A percentile compares a stretch with the other conserved stretches of the same genome.
phyloP scores from a whole-genome alignment of 2,797 vertebrate species.

The Arrhamphus sclerolepis region DNA sequence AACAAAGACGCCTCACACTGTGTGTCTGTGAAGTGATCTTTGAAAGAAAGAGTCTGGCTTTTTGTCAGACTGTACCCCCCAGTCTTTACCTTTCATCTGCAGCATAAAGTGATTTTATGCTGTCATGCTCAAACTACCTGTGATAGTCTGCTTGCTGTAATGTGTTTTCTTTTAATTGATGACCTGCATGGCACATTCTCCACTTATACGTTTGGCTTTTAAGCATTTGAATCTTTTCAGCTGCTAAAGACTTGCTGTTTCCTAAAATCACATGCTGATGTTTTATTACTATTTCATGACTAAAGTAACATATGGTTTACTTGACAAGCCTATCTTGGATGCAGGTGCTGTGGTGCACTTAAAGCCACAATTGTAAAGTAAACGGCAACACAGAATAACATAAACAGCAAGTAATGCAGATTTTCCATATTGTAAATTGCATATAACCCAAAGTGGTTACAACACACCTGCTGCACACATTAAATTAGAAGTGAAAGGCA shows the following conservation, averaged over 20 bases:
- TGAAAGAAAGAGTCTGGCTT: constrained; percentile 12
- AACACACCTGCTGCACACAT: constrained; percentile 1
- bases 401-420: background rate
- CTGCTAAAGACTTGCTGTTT: background rate
- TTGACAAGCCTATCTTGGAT: background rate
- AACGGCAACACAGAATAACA: background rate
- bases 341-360: background rate
- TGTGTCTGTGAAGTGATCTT: constrained; percentile 16
- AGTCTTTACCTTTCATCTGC: constrained; percentile 4
- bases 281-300: too few species aligned
- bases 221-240: background rate
- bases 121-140: background rate
- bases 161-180: constrained; percentile 6
- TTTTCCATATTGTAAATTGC: background rate
- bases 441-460: too few species aligned
- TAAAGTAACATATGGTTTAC: too few species aligned
- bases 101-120: constrained; percentile 1
- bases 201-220: background rate
- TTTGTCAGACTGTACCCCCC: background rate
- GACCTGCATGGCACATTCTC: background rate
- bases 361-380: background rate
- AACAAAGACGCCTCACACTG: constrained; percentile 14
- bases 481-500: background rate
- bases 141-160: background rate
- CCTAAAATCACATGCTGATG: background rate